Evolutionary conservation across 2,888 invertebrate genomes (phyloP).

Genomic region (Miltochrista miniata): DNA sequence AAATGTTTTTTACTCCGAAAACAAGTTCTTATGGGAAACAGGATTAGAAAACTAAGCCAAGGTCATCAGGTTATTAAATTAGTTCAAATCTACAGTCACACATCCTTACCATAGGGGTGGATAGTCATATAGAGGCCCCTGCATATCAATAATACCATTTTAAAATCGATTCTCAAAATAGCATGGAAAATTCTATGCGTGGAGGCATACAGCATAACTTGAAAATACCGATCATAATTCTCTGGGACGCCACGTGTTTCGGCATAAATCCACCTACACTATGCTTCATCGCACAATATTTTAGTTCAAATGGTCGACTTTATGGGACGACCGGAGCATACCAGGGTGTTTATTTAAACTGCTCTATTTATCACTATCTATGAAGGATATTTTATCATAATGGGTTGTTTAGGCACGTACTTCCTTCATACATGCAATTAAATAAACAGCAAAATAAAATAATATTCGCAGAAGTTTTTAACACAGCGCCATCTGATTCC

Average conservation of each 20-base stretch:
- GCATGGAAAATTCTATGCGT: slow-evolving; percentile 16
- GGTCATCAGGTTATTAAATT: no score
- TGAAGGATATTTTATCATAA: slow-evolving; percentile 15
- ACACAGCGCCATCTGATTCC: no score
- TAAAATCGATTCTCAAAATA: slow-evolving; percentile 15
- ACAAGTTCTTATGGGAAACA: no score
- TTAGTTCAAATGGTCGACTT: slow-evolving; percentile 61
- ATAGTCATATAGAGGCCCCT: no score
- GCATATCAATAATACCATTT: not conserved
- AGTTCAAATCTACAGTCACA: no score
- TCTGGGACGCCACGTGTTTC: slow-evolving; percentile 55
- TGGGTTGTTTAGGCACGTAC: slow-evolving; percentile 4
- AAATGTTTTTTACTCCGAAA: no score
- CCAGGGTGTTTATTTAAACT: no score
- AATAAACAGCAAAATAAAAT: no score
- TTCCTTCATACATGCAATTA: not conserved
- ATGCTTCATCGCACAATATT: slow-evolving; percentile 62
- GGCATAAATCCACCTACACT: slow-evolving; percentile 62
- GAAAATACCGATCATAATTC: slow-evolving; percentile 66
- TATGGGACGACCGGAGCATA: slow-evolving; percentile 45
- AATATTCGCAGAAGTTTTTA: no score
- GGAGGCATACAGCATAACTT: slow-evolving; percentile 42
- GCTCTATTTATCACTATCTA: slow-evolving; percentile 1
- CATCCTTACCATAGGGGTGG: no score
- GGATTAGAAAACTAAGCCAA: no score